Percentiles rank a stretch among this genome's conserved stretches.
These are phyloP conservation scores for Acleris cristana DNA, from an alignment of 2,888 invertebrate species.

Conservation along the genomic window DNA sequence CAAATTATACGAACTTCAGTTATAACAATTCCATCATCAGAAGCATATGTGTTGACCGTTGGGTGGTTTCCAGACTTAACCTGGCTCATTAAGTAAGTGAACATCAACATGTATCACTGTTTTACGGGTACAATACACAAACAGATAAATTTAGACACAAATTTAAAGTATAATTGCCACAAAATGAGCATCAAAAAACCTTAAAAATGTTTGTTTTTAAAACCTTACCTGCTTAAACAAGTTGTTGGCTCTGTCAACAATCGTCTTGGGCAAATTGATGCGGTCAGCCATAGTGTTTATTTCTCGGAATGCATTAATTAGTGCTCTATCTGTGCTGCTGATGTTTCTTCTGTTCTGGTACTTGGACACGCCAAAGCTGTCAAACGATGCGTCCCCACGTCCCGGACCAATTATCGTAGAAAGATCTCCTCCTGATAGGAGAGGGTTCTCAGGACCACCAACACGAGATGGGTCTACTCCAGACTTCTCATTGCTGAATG, in stretches of 20 bases:
- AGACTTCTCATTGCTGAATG: constrained; percentile 99
- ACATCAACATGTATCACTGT: no score
- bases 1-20: no score
- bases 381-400: constrained; percentile 92
- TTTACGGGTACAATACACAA: no score
- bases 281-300: constrained; percentile 99
- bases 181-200: no score
- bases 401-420: constrained; percentile 96
- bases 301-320: constrained; percentile 98
- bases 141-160: no score
- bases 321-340: constrained; percentile 96
- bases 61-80: no score
- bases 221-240: constrained; percentile 95
- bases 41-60: no score
- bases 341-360: constrained; percentile 91
- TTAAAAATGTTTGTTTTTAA: neutral
- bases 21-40: no score
- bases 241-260: constrained; percentile 97
- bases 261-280: constrained; percentile 97
- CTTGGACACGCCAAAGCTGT: constrained; percentile 91
- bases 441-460: constrained; percentile 98
- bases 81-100: no score
- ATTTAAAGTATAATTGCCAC: no score
- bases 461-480: constrained; percentile 99
- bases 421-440: constrained; percentile 97